Base-by-base conservation (phyloP, 64 coral and sea anemone genomes). In the Hydrozoanthus tunicans region DNA sequence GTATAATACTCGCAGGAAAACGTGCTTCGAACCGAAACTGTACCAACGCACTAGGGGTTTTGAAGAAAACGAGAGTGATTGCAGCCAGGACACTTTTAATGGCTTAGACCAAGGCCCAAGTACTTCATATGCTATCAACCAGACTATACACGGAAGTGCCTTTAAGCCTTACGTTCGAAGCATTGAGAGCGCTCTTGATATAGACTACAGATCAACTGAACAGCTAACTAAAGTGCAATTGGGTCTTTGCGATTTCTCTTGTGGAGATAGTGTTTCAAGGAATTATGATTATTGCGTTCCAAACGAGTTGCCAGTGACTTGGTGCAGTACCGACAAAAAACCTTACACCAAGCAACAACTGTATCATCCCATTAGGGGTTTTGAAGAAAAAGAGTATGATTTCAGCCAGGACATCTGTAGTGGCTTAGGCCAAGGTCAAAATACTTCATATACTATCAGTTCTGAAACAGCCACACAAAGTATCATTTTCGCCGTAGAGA, bases 91-190 rank as follows among this genome's bases (percentile, higher is more conserved):
- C 43, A 11, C 10, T 53, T 66, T 66, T 56, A 27, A 57, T 43
- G 32, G 32, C 32, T 43, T 43, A 62, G 79, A 81, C 9, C 79
- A 81, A 25, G 58, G 20, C 20, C 20, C 20, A 20, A 20, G 20
- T 20, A 20, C 20, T 20, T 20, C 20, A 20, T 20, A 20, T 20
- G 20, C 20, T 20, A 20, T 20, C 20, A 20, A 20, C 20, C 20
- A 20, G 20, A 20, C 20, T 20, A 52, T 17, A 4, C 2, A 56
- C 2, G 11, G 9, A 72, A 86, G 54, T 43, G 83, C 70, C 11
- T 86, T 86, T 72, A 86, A 25, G n/a, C 83, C 83, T 59, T 86
- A 86, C 20, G 17, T 32, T 10, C 54, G 65, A 6, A 60, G 9
- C 10, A 73, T 15, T 73, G 55, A 5, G 0, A 86, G 23, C n/a